These are phyloP conservation scores for Sporophila hypoxantha DNA, from an alignment of 2,113 vertebrate species.

Conservation along the genomic window DNA sequence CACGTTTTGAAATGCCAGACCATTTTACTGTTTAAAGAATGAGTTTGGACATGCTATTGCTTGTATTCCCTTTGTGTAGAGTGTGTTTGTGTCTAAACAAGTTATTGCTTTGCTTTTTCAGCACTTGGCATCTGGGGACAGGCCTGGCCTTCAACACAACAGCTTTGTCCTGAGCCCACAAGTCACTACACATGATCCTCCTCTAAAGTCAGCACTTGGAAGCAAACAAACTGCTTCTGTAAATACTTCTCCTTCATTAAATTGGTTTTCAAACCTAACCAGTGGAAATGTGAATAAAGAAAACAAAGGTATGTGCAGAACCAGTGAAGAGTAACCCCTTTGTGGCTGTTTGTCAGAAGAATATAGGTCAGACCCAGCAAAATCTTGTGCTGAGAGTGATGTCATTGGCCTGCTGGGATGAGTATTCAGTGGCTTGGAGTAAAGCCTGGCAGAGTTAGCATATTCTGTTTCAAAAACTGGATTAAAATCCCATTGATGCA, in stretches of 20 bases:
- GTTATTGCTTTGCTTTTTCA: slow-evolving; percentile 1
- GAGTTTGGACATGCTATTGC: background rate
- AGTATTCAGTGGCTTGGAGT: background rate
- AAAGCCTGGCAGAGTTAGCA: background rate
- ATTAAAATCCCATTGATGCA: background rate
- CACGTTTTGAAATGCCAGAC: background rate
- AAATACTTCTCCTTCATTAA: slow-evolving; percentile 59
- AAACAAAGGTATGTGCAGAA: slow-evolving; percentile 68
- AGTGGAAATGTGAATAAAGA: slow-evolving; percentile 74
- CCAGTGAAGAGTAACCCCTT: background rate
- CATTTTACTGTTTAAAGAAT: background rate
- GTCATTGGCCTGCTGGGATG: background rate
- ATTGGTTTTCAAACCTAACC: slow-evolving; percentile 71
- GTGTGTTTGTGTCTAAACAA: background rate
- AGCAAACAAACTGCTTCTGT: slow-evolving; percentile 46
- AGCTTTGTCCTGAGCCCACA: slow-evolving; percentile 31
- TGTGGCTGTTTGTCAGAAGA: background rate
- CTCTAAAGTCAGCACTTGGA: slow-evolving; percentile 38
- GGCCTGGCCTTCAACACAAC: slow-evolving; percentile 46
- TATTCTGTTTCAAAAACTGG: background rate
- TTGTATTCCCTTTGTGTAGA: background rate
- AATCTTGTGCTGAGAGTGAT: background rate
- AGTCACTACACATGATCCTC: slow-evolving; percentile 9
- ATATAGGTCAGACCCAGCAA: background rate
- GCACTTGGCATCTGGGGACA: slow-evolving; percentile 59